Percentiles rank a stretch among this genome's conserved stretches.
These are phyloP conservation scores for Cynopterus sphinx DNA, from an alignment of 2,797 vertebrate species.

Conservation along the genomic window DNA sequence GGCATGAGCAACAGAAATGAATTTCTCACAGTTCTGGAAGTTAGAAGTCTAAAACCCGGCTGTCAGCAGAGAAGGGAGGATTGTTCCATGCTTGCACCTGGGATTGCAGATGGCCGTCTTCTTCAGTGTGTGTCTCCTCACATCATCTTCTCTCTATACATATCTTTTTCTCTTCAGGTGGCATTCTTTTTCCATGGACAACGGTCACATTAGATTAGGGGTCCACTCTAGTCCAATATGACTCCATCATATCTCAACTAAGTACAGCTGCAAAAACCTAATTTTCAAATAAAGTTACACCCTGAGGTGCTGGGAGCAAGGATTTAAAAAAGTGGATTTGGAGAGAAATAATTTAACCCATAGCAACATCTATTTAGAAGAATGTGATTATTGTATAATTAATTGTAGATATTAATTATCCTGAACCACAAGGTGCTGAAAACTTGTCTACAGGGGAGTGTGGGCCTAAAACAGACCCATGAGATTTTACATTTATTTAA, in stretches of 20 bases:
- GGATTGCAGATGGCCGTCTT: neutral
- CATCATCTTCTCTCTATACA: rapidly evolving
- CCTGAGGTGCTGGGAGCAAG: neutral
- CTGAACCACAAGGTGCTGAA: neutral
- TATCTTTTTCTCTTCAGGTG: neutral
- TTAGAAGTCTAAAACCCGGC: too few relatives aligned
- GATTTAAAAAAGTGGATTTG: neutral
- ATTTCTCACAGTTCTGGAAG: neutral
- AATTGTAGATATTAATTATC: neutral
- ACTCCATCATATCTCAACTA: too few relatives aligned
- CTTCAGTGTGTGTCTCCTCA: neutral
- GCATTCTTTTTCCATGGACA: neutral
- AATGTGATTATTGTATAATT: neutral
- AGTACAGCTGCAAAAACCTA: neutral
- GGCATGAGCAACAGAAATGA: neutral
- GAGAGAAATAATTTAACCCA: neutral
- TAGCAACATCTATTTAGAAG: neutral
- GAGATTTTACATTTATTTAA: neutral
- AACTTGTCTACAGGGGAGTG: neutral
- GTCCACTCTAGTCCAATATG: neutral
- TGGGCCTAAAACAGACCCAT: neutral
- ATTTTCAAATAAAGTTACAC: neutral
- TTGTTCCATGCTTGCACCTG: rapidly evolving
- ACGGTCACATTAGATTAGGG: too few relatives aligned
- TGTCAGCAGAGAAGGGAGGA: neutral